phyloP scores from a whole-genome alignment of 1,140 invertebrate genomes.

The Chironomus tepperi region DNA sequence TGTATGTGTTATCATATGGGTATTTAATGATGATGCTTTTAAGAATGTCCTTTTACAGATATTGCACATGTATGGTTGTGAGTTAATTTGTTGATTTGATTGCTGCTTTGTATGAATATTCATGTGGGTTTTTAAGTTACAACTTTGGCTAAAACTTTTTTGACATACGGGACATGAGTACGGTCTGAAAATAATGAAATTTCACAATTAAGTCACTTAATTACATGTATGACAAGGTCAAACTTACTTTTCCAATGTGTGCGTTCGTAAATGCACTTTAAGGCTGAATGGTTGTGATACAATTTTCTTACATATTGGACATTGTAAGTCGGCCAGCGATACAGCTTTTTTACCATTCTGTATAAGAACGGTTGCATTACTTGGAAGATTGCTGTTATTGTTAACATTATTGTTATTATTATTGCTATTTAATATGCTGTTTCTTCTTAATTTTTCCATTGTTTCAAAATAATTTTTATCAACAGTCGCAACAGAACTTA shows the following conservation, averaged over 20 bases:
- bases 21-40: neutral
- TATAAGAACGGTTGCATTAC: neutral
- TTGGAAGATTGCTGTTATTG: neutral
- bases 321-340: neutral
- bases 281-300: constrained; percentile 10
- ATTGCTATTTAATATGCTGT: too few species aligned
- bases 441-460: neutral
- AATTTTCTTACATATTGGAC: constrained; percentile 15
- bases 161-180: neutral
- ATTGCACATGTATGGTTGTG: neutral
- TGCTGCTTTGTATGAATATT: neutral
- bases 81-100: neutral
- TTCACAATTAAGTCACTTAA: neutral
- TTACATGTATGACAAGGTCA: neutral
- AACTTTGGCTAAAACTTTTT: constrained; percentile 16
- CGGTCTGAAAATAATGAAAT: neutral
- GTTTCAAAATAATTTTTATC: constrained; percentile 18
- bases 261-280: constrained; percentile 15
- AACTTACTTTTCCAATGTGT: neutral
- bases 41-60: neutral
- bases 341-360: constrained; percentile 17
- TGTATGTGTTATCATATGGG: constrained; percentile 5
- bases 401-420: too few species aligned
- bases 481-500: constrained; percentile 11
- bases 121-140: constrained; percentile 8